Evolutionary conservation across 2,113 vertebrate species (phyloP).

Genomic region (Picathartes gymnocephalus): DNA sequence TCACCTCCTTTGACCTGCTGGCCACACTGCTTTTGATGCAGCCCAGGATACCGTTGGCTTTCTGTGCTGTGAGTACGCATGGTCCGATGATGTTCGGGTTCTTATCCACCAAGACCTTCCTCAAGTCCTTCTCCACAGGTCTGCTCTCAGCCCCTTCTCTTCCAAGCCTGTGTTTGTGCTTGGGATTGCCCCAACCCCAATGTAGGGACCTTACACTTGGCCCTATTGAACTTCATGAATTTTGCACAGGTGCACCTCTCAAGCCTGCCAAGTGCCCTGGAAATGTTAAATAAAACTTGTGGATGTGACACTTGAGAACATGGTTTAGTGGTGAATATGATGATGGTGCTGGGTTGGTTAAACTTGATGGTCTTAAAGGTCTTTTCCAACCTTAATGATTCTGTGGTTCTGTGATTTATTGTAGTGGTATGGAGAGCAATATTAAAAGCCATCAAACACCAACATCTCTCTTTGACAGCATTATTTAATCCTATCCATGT

Average conservation of each 20-base stretch:
- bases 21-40: neutral
- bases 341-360: neutral
- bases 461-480: slow-evolving; percentile 41
- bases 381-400: neutral
- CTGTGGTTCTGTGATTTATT: slow-evolving; percentile 14
- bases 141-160: neutral
- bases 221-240: neutral
- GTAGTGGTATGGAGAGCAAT: slow-evolving; percentile 30
- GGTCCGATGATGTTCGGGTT: neutral
- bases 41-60: neutral
- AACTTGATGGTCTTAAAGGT: neutral
- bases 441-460: slow-evolving; percentile 65
- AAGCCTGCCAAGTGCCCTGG: neutral
- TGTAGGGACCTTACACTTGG: neutral
- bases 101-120: neutral
- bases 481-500: slow-evolving; percentile 50
- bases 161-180: neutral
- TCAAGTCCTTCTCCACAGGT: neutral
- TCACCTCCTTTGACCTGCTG: neutral
- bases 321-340: neutral
- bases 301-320: neutral
- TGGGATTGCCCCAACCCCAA: neutral
- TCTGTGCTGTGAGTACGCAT: neutral
- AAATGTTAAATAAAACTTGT: neutral
- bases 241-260: neutral